phyloP scores from a whole-genome alignment of 2,113 vertebrate species.

The Neolamprologus sp. region DNA sequence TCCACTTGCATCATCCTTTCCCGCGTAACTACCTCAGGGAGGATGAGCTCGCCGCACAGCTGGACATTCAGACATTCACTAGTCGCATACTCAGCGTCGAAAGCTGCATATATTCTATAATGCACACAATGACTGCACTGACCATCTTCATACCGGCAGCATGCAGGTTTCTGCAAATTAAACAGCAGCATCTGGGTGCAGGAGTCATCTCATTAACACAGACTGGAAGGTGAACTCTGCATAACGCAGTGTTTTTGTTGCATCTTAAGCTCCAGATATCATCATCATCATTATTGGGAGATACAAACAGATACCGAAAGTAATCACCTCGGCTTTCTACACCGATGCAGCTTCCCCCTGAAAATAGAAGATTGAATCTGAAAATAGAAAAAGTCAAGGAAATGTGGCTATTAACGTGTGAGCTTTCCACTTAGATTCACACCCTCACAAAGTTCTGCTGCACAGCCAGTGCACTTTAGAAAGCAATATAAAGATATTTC shows the following conservation, averaged over 20 bases:
- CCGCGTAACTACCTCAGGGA: not conserved
- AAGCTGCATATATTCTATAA: not conserved
- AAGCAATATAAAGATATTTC: conserved; percentile 13
- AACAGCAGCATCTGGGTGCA: not conserved
- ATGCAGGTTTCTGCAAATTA: conserved; percentile 8
- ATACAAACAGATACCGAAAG: not conserved
- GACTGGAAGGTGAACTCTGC: not conserved
- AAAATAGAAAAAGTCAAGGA: conserved; percentile 5
- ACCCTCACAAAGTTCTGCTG: not conserved
- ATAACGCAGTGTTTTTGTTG: not conserved
- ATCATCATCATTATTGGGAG: conserved; percentile 7
- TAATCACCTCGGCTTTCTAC: not conserved
- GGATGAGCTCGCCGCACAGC: not conserved
- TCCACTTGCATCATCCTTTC: not conserved
- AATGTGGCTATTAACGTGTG: not conserved
- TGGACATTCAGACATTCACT: not conserved
- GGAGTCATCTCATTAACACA: conserved; percentile 14
- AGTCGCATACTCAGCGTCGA: not conserved
- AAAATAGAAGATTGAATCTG: not conserved
- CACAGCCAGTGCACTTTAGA: not conserved
- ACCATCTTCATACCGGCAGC: not conserved
- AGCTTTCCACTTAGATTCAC: not conserved
- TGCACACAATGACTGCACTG: not conserved
- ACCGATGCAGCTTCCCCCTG: not conserved
- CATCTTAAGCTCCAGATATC: not conserved